Base-by-base conservation (phyloP, 2,797 vertebrate genomes). In the Halcyon badia region DNA sequence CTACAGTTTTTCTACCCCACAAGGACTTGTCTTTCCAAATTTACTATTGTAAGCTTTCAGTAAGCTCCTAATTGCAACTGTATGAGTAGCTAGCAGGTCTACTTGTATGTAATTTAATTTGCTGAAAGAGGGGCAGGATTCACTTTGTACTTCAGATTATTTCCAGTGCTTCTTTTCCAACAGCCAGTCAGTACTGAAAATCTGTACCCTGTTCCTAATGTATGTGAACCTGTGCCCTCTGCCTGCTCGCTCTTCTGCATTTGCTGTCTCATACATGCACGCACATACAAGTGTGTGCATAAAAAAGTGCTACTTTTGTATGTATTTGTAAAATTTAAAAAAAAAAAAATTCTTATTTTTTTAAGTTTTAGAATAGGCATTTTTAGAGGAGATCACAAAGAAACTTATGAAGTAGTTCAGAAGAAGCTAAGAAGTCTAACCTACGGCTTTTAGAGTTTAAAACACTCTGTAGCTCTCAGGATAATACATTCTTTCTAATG, bases 41-140 rank as follows among this genome's bases (percentile, higher is more conserved):
- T 61, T 73, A 30, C 22, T 83, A 13, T 33, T 78, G 28, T 68
- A 60, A 91, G 33, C 25, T 69, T 35, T 89, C 18, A 70, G 35
- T 58, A 70, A 83, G 17, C 56, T 62, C 65, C 24, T 79, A 8
- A 68, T 77, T 94, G 80, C 80, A 93, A 72, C 20, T 64, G 13
- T 54, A 28, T 76, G 35, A 62, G 22, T 85, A 83, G 22, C n/a
- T 54, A 70, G n/a, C 10, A 44, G 4, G 11, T 51, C 31, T 91
- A 10, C 11, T 73, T 0, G 0, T 61, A 42, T 68, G 89, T 90
- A 66, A 48, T 83, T 65, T 66, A 42, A 62, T n/a, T 68, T 75
- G 61, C 56, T 82, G 56, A 60, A 92, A 25, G 5, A 51, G 16
- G 4, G 31, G 30, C 39, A 76, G 39, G 17, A 71, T 61, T 25